phyloP scores from a whole-genome alignment of 2,888 invertebrate genomes.

The Meloe dianella region DNA sequence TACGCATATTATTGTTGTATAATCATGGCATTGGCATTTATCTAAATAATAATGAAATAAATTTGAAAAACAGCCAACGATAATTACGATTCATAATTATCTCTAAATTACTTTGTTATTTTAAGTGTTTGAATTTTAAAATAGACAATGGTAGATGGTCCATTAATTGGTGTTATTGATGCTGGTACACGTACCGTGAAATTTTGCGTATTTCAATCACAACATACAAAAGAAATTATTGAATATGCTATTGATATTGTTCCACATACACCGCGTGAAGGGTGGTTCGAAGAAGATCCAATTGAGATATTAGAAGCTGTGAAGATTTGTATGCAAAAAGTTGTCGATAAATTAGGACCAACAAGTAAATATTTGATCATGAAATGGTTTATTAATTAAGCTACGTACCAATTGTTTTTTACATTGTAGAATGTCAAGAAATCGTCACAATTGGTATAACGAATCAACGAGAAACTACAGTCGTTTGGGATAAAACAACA shows the following conservation, averaged over 20 bases:
- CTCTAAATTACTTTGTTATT: too few relatives aligned
- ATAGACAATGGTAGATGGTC: slow-evolving; percentile 27
- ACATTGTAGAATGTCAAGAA: slow-evolving; percentile 52
- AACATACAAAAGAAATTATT: slow-evolving; percentile 78
- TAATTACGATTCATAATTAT: too few relatives aligned
- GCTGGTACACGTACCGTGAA: slow-evolving; percentile 87
- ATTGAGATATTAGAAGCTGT: slow-evolving; percentile 81
- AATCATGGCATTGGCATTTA: neutral
- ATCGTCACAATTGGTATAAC: slow-evolving; percentile 91
- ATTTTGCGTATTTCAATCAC: slow-evolving; percentile 75
- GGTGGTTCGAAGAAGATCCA: slow-evolving; percentile 95
- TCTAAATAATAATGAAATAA: too few relatives aligned
- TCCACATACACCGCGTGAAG: slow-evolving; percentile 81
- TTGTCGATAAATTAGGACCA: slow-evolving; percentile 68
- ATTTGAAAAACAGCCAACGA: neutral
- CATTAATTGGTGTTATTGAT: slow-evolving; percentile 88
- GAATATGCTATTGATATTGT: slow-evolving; percentile 83
- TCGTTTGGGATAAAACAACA: slow-evolving; percentile 93
- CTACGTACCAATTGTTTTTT: too few relatives aligned
- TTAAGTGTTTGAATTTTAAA: neutral
- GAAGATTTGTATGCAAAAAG: slow-evolving; percentile 78
- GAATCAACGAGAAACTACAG: slow-evolving; percentile 96
- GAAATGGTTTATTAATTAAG: too few relatives aligned
- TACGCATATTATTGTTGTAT: neutral
- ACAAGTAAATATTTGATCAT: slow-evolving; percentile 60